Evolutionary conservation across 2,888 invertebrate genomes (phyloP).

Genomic region (Aromia moschata): DNA sequence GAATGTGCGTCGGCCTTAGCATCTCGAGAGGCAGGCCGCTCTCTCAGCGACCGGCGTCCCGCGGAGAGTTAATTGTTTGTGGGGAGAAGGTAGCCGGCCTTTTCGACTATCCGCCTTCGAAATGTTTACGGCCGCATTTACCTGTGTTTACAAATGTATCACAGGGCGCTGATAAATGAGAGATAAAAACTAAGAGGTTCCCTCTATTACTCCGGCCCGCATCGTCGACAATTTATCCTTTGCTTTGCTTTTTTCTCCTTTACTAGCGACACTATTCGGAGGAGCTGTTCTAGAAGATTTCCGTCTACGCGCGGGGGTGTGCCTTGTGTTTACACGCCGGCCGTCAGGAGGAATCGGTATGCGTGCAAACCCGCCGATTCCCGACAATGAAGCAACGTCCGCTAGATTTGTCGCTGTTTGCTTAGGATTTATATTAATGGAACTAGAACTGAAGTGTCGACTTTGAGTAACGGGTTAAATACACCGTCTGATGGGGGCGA

Average conservation of each 20-base stretch:
- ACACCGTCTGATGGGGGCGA: constrained; percentile 37
- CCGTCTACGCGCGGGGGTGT: too few species aligned
- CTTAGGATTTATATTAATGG: constrained; percentile 41
- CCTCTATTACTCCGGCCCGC: neutral
- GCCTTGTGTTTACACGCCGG: too few species aligned
- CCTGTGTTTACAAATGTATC: constrained; percentile 49
- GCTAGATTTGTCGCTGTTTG: constrained; percentile 27
- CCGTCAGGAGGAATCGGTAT: neutral
- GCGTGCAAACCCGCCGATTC: neutral
- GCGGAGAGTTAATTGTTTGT: constrained; percentile 40
- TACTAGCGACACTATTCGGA: too few species aligned
- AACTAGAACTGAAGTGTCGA: constrained; percentile 33
- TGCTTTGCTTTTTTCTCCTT: too few species aligned
- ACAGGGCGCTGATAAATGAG: constrained; percentile 32
- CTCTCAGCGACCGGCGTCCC: constrained; percentile 35
- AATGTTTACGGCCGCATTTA: constrained; percentile 47
- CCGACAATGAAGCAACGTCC: constrained; percentile 9
- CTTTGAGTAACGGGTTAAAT: constrained; percentile 37
- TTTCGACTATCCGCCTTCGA: constrained; percentile 16
- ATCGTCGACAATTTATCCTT: constrained; percentile 2
- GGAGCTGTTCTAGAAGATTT: too few species aligned
- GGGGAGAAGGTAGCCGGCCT: constrained; percentile 35
- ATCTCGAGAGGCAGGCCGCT: constrained; percentile 32
- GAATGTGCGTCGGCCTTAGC: neutral
- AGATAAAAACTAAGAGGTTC: constrained; percentile 35